Base-by-base conservation (phyloP, 2,113 vertebrate genomes). In the Etia nguti region DNA sequence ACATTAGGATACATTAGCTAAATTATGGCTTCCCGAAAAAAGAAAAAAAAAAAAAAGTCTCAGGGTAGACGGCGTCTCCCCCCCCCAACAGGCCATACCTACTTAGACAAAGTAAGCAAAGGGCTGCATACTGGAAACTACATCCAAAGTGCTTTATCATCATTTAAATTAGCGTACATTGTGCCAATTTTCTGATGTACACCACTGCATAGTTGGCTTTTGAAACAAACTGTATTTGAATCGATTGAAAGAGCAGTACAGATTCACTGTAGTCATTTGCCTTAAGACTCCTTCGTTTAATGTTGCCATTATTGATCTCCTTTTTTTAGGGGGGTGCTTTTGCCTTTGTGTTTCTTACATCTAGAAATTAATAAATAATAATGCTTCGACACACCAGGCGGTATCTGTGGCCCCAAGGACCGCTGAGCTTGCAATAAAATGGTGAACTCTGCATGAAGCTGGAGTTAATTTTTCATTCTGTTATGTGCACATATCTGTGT, bases 261-360 rank as follows among this genome's bases (percentile, higher is more conserved):
- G 24, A 29, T 4, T 57, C 12, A 57, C 55, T 57, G 55, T 13
- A 57, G 70, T 50, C 43, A 50, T 31, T 77, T 77, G 16, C 10
- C 70, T 77, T 77, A 50, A 75, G 70, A 75, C 43, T 75, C 41
- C 6, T 75, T 75, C 24, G 6, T 26, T 20, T 48, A 48, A 20
- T 48, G 24, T 31, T 75, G 43, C 43, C 24, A 11, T 75, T 75
- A 75, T 75, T 75, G 68, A 48, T 29, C 48, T 26, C 1, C 3
- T 9, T 15, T 38, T 24, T 41, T 10, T 2, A 0, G 9, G 34
- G 11, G 62, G 6, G 2, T 0, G 1, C 1, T 3, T 38, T 38
- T 43, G 22, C 41, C 15, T 46, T 6, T 48, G 41, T 75, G 24
- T 31, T 7, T 75, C 43, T 75, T 50, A 50, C 43, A 31, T 50